Evolutionary conservation across 2,888 invertebrate genomes (phyloP), one percentile per base, ranked within the genome.

Genomic region (Eupithecia inturbata): DNA sequence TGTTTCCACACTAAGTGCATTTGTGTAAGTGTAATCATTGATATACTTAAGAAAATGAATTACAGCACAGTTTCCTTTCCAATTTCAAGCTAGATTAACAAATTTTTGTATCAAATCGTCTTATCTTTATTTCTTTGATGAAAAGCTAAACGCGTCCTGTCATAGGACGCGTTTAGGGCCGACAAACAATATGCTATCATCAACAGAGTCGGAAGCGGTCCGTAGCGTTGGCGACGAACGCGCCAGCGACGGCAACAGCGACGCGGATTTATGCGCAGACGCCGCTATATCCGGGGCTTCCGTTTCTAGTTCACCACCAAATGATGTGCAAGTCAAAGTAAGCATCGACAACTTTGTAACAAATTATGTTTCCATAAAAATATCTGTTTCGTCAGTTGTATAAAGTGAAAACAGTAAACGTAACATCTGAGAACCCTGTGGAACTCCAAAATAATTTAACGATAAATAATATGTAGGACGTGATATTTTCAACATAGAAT

Each of bases 221-320:
- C 91, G 92, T 71, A 93, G 91, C 76, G 92, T 87, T 49, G 92
- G 93, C 10, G 94, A 94, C 79, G 94, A 94, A 83, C 91, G 93
- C 33, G 92, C 89, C 68, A 93, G 93, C 68, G 94, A 94, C 66
- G 93, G 93, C n/a, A 93, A 93, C 79, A 93, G 93, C 31, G 94
- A 94, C 68, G 92, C 89, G 0, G 93, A 95, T 79, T 84, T 88
- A 9, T 91, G 93, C 14, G 90, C 89, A 3, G 95, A 92, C 77
- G 93, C 94, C 70, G 91, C 91, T 22, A 93, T 91, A 69, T 93
- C 93, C 69, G 95, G 92, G 45, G 95, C 92, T 0, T 92, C 94
- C 5, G 92, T 95, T 3, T 94, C 95, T 77, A 94, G 95, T 86
- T 95, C 95, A 28, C 94, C 95, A 69, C 93, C 94, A 69, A 95